phyloP scores from a whole-genome alignment of 1,140 invertebrate genomes.

The Solenopsis invicta region DNA sequence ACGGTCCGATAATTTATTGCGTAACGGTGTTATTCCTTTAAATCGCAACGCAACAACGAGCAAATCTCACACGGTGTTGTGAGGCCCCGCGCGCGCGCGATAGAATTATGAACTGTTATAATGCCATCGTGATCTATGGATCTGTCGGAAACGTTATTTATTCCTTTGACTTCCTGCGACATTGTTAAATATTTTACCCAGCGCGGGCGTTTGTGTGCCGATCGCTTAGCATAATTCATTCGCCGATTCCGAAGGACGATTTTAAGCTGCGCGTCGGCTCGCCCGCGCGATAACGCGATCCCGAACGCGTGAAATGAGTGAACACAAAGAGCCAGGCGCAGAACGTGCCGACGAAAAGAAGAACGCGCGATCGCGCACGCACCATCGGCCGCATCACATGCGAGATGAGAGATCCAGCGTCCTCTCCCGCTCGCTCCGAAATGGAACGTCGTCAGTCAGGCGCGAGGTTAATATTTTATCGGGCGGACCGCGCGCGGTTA shows the following conservation, averaged over 20 bases:
- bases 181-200: constrained; percentile 51
- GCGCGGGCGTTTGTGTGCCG: background rate
- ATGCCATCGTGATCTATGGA: constrained; percentile 52
- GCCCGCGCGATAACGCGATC: background rate
- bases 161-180: constrained; percentile 34
- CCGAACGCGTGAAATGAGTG: constrained; percentile 26
- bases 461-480: constrained; percentile 74
- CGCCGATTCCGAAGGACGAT: constrained; percentile 20
- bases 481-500: constrained; percentile 53
- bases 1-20: constrained; percentile 59
- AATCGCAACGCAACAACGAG: constrained; percentile 55
- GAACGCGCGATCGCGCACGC: constrained; percentile 2
- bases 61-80: constrained; percentile 32
- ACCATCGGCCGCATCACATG: background rate
- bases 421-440: constrained; percentile 16
- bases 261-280: background rate
- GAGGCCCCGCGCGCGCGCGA: constrained; percentile 15
- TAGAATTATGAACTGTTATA: constrained; percentile 61
- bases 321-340: background rate
- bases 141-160: constrained; percentile 51
- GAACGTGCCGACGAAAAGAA: constrained; percentile 31
- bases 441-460: constrained; percentile 60
- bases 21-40: constrained; percentile 61
- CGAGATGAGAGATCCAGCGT: background rate
- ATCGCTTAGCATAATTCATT: constrained; percentile 47